Conservation (phyloP, 1,140 invertebrate species). For the Aphidius ervi region DNA sequence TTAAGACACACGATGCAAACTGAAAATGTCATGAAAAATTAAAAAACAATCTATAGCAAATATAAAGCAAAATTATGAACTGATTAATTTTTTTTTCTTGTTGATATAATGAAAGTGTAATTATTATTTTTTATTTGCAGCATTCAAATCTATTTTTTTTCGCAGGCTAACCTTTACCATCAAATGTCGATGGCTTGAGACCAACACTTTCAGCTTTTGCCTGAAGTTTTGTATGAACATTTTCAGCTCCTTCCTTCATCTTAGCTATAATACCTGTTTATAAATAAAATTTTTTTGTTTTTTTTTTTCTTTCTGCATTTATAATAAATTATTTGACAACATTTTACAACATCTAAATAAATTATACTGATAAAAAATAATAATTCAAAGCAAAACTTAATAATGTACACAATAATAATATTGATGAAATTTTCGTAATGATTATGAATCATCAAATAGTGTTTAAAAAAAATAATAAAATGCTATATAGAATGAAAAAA, state of each 20-base stretch:
- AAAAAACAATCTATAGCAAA: no score
- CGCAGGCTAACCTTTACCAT: constrained; percentile 59
- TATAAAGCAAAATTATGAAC: no score
- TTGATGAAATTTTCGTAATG: not conserved
- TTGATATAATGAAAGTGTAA: no score
- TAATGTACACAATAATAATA: not conserved
- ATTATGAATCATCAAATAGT: not conserved
- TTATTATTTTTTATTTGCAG: not conserved
- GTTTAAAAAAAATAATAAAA: no score
- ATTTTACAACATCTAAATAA: not conserved
- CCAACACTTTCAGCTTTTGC: constrained; percentile 80
- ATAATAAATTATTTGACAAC: no score
- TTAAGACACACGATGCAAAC: no score
- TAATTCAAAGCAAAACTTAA: not conserved
- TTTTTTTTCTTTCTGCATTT: no score
- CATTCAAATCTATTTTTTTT: not conserved
- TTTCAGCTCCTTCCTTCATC: constrained; percentile 94
- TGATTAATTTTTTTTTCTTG: no score
- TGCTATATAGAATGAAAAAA: constrained; percentile 9
- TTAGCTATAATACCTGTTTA: constrained; percentile 82
- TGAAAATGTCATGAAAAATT: no score
- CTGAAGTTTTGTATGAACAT: constrained; percentile 88
- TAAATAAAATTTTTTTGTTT: no score
- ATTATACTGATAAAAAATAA: constrained; percentile 6
- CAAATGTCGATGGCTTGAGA: constrained; percentile 55